A percentile compares a stretch with the other conserved stretches of the same genome.
phyloP scores from a whole-genome alignment of 92 coral and sea anemone species.

The Parazoanthus swiftii region DNA sequence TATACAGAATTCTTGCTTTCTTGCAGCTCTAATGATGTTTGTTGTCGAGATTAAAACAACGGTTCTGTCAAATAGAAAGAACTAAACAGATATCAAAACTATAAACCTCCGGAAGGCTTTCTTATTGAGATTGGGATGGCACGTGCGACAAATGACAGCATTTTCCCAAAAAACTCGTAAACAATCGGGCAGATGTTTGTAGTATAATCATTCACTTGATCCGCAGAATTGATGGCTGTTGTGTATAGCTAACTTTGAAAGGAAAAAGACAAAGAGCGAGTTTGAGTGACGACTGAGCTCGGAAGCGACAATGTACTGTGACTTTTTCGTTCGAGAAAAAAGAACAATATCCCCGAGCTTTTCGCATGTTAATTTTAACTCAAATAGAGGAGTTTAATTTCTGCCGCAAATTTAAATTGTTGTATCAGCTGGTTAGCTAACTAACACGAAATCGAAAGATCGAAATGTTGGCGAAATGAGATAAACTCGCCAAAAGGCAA shows the following conservation, averaged over 20 bases:
- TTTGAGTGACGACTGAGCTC: conserved; percentile 40
- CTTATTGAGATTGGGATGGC: conserved; percentile 63
- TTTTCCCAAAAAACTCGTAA: conserved; percentile 91
- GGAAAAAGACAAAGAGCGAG: conserved; percentile 34
- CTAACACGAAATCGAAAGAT: conserved; percentile 40
- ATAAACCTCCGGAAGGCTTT: conserved; percentile 87
- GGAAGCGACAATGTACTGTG: conserved; percentile 30
- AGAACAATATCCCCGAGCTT: conserved; percentile 38
- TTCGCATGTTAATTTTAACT: conserved; percentile 70
- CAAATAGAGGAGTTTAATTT: conserved; percentile 75
- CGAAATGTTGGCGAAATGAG: conserved; percentile 66
- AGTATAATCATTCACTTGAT: conserved; percentile 58
- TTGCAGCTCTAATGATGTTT: conserved; percentile 49
- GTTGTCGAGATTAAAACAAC: conserved; percentile 78
- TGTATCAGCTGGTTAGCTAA: conserved; percentile 68
- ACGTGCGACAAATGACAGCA: conserved; percentile 86
- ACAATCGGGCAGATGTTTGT: conserved; percentile 91
- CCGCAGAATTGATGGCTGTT: conserved; percentile 78
- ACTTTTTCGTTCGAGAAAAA: conserved; percentile 36
- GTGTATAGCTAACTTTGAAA: conserved; percentile 62
- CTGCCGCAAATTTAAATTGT: conserved; percentile 66
- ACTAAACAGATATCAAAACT: conserved; percentile 83
- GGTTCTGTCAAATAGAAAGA: conserved; percentile 70
- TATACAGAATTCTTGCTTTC: conserved; percentile 5
- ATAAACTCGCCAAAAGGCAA: conserved; percentile 89